Evolutionary conservation across 2,888 invertebrate species (phyloP).

Genomic region (Eurytoma californica): DNA sequence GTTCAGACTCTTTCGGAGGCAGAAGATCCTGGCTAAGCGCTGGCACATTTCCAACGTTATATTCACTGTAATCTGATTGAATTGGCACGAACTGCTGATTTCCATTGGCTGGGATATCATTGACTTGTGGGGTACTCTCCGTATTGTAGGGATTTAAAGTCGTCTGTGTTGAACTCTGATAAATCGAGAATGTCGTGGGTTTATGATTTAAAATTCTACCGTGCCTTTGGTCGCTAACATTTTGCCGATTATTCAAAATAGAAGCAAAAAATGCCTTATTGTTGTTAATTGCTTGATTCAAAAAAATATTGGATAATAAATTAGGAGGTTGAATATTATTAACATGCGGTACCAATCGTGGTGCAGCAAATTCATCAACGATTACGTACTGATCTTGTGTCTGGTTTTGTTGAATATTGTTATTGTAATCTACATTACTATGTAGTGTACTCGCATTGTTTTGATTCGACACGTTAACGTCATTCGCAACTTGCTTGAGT

Average conservation of each 20-base stretch:
- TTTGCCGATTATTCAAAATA: neutral
- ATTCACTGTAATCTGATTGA: slow-evolving; percentile 18
- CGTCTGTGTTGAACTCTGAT: neutral
- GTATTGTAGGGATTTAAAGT: neutral
- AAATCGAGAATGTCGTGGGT: neutral
- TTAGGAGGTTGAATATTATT: neutral
- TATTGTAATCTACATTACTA: slow-evolving; percentile 6
- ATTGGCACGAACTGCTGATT: slow-evolving; percentile 32
- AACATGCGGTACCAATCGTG: neutral
- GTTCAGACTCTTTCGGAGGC: neutral
- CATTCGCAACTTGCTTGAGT: neutral
- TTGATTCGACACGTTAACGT: slow-evolving; percentile 1
- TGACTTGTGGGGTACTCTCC: slow-evolving; percentile 11
- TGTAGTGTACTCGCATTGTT: neutral
- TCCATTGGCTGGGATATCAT: neutral
- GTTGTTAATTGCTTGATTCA: neutral
- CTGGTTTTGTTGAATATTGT: slow-evolving; percentile 14
- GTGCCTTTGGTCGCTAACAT: neutral
- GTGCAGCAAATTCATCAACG: slow-evolving; percentile 39
- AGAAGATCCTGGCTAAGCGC: neutral
- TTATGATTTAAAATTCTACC: slow-evolving; percentile 30
- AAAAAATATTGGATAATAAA: neutral
- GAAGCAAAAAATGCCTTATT: neutral
- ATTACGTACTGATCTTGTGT: slow-evolving; percentile 6
- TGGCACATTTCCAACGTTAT: slow-evolving; percentile 18